Base-by-base conservation (phyloP, 2,113 vertebrate genomes). In the Myodes glareolus region DNA sequence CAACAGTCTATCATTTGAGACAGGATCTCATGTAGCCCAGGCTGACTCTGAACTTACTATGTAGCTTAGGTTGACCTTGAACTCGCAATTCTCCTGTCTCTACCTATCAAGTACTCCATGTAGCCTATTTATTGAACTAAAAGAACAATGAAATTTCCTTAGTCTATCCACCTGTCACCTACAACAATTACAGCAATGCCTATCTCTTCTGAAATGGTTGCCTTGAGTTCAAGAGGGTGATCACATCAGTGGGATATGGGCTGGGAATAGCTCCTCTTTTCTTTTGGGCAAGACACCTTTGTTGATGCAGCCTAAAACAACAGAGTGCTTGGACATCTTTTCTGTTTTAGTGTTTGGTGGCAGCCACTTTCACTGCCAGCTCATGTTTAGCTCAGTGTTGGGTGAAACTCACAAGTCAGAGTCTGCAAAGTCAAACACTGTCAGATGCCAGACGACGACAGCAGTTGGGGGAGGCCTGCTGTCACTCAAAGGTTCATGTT, bases 371-470 rank as follows among this genome's bases (percentile, higher is more conserved):
- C 27, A 42, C 11, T 39, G 70, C 65, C 70, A 82, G 82, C 39
- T 92, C 47, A 45, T 67, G 45, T 94, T 90, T 92, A 85, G 36
- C 47, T 88, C 42, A 47, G 31, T n/a, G 81, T 25, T 63, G 85
- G 47, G 17, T 81, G 77, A 88, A 85, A 76, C 29, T 45, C 47
- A 91, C 67, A 92, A 92, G 75, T n/a, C 86, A 67, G n/a, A 55
- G 85, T 77, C 52, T 88, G 86, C n/a, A 86, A 89, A 91, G 87
- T 25, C 42, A 86, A 89, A 86, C 23, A 72, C 58, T 63, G 65
- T 84, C 75, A 88, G 72, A 94, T 63, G 31, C 58, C 39, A 92
- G 68, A 27, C 25, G 70, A 21, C 67, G 42, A 45, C 16, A 1
- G 4, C 3, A 12, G 42, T 45, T 55, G 85, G 17, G 27, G 33